Percentiles rank a stretch among this genome's conserved stretches.
phyloP scores from a whole-genome alignment of 2,888 invertebrate genomes.

The Parnassius orleans region DNA sequence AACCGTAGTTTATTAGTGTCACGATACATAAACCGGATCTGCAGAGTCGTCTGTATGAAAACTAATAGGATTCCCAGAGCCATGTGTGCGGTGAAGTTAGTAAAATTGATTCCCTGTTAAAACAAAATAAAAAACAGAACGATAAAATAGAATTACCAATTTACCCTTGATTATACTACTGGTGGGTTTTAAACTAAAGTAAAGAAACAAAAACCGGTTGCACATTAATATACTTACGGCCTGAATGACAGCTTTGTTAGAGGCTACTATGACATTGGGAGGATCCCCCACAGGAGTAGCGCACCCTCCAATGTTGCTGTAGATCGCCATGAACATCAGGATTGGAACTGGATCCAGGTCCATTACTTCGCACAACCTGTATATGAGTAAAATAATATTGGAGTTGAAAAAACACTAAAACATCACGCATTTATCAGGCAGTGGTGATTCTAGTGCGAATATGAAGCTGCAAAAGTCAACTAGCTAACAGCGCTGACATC shows the following conservation, averaged over 20 bases:
- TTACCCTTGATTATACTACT: neutral
- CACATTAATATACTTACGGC: conserved; percentile 75
- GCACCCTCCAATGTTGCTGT: conserved; percentile 94
- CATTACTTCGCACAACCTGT: conserved; percentile 92
- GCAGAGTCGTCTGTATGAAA: conserved; percentile 84
- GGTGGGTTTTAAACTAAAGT: neutral
- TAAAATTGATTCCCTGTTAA: conserved; percentile 89
- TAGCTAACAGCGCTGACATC: too few species aligned
- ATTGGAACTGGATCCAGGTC: conserved; percentile 92
- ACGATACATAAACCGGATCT: conserved; percentile 86
- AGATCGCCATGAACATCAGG: conserved; percentile 91
- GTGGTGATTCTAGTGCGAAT: neutral
- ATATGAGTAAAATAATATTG: neutral
- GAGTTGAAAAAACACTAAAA: neutral
- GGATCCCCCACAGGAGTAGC: conserved; percentile 95
- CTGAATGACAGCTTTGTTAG: conserved; percentile 84
- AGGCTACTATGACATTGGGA: conserved; percentile 94
- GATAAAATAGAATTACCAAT: neutral
- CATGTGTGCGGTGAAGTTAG: conserved; percentile 91
- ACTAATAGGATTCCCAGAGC: conserved; percentile 86
- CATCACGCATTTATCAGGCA: neutral
- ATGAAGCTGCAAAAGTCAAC: too few species aligned
- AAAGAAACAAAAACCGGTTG: neutral
- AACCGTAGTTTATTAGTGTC: conserved; percentile 85
- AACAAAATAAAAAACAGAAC: neutral